phyloP scores from a whole-genome alignment of 2,888 invertebrate genomes.

The Melipona bicolor region DNA sequence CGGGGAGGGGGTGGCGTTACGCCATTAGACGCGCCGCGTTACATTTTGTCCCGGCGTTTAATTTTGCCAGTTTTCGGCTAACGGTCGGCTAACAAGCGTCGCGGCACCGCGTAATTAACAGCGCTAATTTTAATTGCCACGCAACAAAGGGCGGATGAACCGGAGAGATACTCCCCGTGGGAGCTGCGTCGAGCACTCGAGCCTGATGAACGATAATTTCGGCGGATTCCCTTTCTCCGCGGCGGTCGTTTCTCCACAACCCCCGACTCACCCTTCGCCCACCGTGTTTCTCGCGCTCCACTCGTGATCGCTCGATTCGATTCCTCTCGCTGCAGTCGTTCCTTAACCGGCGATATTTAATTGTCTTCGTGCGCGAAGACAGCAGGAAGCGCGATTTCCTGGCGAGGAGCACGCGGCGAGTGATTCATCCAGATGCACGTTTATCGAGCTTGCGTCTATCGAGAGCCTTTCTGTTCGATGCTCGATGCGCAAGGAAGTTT shows the following conservation, averaged over 20 bases:
- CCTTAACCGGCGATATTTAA: constrained; percentile 57
- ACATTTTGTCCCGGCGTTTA: constrained; percentile 79
- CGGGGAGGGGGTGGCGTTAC: constrained; percentile 15
- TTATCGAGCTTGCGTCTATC: background rate
- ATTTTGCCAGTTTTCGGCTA: constrained; percentile 78
- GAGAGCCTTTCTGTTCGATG: background rate
- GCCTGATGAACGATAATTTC: constrained; percentile 82
- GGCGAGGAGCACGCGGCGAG: background rate
- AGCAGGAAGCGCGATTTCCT: constrained; percentile 38
- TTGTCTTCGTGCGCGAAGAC: constrained; percentile 39
- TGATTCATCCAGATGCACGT: constrained; percentile 29
- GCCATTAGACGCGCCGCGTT: constrained; percentile 77
- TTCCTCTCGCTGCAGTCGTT: constrained; percentile 44
- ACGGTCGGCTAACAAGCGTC: constrained; percentile 76
- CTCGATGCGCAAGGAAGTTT: background rate
- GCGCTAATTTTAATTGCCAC: constrained; percentile 83
- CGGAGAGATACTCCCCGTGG: constrained; percentile 77
- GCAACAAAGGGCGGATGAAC: constrained; percentile 82
- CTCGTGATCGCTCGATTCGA: constrained; percentile 63
- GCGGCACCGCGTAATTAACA: constrained; percentile 80
- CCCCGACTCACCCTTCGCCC: constrained; percentile 7
- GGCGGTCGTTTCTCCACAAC: constrained; percentile 16
- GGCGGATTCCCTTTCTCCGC: constrained; percentile 63
- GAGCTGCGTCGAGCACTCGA: constrained; percentile 69
- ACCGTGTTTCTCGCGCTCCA: constrained; percentile 26